Evolutionary conservation across 2,113 vertebrate genomes (phyloP), one percentile per base, ranked within the genome.

Genomic region (Pristiophorus japonicus): DNA sequence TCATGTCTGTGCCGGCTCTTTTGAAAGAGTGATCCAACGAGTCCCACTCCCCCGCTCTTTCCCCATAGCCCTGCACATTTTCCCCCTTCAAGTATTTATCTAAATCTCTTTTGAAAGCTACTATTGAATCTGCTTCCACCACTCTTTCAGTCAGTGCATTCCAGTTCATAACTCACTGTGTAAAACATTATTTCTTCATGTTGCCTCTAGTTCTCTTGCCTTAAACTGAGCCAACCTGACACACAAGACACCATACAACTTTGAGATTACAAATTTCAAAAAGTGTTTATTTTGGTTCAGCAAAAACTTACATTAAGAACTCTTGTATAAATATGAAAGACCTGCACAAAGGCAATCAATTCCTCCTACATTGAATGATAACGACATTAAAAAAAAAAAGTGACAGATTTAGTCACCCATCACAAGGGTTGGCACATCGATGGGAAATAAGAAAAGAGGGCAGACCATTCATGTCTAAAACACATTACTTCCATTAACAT

Each of bases 221-320:
- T 51, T 51, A 51, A 51, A 51, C 6, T 0, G 10, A 75, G 73
- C 45, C 22, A 91, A 55, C 20, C 30, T 34, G 34, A 59, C 47
- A 88, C 11, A 90, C 12, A 55, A 10, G 10, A 75, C 27, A n/a
- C 34, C 30, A 75, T 6, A 59, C 59, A 59, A 81, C 38, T 78
- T 81, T 22, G 51, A 62, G 45, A 62, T 34, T n/a, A n/a, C 87
- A 90, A 90, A 62, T 90, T 90, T 88, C 47, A 47, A 55, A 34
- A 34, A 88, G 45, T 45, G 85, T 88, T 91, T 91, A 90, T 90
- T 90, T 62, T 62, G 7, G 24, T 55, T 90, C 30, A 90, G 87
- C 55, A 59, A n/a, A 90, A 90, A 7, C 3, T 90, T 59, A n/a
- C 16, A 62, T n/a, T 12, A 62, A 59, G 85, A 34, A 34, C 1